phyloP scores from a whole-genome alignment of 1,140 invertebrate genomes.

The Stegodyphus dumicola region DNA sequence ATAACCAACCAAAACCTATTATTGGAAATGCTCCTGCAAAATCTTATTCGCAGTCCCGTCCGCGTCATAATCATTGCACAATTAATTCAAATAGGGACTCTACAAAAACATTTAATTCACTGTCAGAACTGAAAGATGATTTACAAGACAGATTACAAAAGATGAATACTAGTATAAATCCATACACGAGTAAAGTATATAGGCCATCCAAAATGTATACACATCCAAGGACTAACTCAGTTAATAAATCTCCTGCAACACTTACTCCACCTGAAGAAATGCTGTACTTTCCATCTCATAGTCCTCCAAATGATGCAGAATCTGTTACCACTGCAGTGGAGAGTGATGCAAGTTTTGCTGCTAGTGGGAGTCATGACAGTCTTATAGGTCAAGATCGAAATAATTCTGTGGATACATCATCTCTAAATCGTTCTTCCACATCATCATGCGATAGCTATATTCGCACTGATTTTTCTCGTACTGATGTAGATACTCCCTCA shows the following conservation, averaged over 20 bases:
- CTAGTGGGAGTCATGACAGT: conserved; percentile 36
- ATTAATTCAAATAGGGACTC: conserved; percentile 52
- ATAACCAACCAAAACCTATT: conserved; percentile 63
- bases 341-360: conserved; percentile 21
- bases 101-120: conserved; percentile 63
- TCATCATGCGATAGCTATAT: conserved; percentile 59
- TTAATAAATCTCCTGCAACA: conserved; percentile 46
- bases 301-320: conserved; percentile 13
- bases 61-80: conserved; percentile 21
- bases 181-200: conserved; percentile 54
- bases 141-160: conserved; percentile 58
- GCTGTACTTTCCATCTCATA: conserved; percentile 14
- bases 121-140: conserved; percentile 62
- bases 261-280: conserved; percentile 53
- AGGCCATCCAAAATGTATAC: conserved; percentile 57
- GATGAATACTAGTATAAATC: conserved; percentile 15
- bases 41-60: conserved; percentile 55
- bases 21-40: conserved; percentile 60
- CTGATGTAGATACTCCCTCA: conserved; percentile 50
- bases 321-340: not conserved
- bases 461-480: conserved; percentile 51
- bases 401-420: conserved; percentile 60
- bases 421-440: conserved; percentile 56
- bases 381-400: conserved; percentile 19
- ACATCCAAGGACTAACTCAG: conserved; percentile 41